phyloP scores from a whole-genome alignment of 2,113 vertebrate species.

The Anser brachyrhynchus region DNA sequence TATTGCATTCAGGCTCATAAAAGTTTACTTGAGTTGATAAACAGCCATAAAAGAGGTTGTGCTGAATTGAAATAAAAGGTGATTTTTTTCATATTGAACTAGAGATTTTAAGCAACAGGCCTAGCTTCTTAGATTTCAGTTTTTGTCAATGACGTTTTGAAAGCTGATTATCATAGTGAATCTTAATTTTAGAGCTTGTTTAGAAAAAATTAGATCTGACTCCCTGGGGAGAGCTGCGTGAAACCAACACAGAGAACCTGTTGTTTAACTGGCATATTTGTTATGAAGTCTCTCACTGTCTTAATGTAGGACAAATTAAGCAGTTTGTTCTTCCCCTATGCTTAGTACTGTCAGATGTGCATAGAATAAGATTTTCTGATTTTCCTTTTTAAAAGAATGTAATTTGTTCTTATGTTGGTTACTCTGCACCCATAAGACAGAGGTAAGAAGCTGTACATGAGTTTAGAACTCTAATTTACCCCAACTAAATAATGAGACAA shows the following conservation, averaged over 20 bases:
- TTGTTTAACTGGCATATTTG: neutral
- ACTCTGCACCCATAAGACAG: neutral
- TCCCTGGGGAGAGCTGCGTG: neutral
- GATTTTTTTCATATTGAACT: neutral
- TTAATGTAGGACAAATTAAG: neutral
- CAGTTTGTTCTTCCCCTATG: neutral
- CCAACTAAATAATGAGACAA: neutral
- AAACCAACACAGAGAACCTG: neutral
- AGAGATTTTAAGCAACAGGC: neutral
- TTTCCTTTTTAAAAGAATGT: neutral
- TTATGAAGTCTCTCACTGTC: neutral
- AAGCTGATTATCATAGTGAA: neutral
- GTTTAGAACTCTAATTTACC: neutral
- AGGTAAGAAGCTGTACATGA: neutral
- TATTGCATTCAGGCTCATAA: neutral
- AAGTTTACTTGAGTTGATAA: constrained; percentile 29
- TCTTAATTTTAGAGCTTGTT: neutral
- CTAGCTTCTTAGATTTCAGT: neutral
- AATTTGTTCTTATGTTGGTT: neutral
- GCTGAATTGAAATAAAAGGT: neutral
- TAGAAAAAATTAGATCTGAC: neutral
- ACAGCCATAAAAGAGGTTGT: neutral
- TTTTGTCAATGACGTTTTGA: neutral
- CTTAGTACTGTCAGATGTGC: neutral
- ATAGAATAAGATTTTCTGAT: neutral